Evolutionary conservation across 2,113 vertebrate species (phyloP).

Genomic region (Bubo scandiacus): DNA sequence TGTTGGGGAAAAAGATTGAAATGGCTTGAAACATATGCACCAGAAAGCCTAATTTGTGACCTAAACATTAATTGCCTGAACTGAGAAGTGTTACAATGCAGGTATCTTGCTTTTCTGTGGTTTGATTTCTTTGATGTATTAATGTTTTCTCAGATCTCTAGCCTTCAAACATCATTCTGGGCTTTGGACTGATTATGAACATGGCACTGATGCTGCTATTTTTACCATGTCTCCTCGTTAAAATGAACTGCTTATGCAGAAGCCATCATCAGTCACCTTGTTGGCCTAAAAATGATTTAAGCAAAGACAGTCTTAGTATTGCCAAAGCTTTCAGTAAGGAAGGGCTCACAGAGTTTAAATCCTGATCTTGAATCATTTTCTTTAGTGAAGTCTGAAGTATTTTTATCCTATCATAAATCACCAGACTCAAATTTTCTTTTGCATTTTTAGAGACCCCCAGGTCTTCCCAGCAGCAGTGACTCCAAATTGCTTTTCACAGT

Average conservation of each 20-base stretch:
- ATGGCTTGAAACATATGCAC: not conserved
- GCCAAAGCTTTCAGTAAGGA: not conserved
- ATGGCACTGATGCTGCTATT: not conserved
- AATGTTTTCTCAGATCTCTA: not conserved
- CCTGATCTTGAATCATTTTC: not conserved
- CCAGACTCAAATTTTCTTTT: not conserved
- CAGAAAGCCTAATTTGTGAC: not conserved
- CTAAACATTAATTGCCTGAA: not conserved
- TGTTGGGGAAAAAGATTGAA: not conserved
- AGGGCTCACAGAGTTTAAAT: not conserved
- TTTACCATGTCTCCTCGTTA: not conserved
- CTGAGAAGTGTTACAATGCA: not conserved
- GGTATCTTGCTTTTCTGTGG: not conserved
- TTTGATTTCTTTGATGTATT: not conserved
- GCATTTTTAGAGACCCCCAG: not conserved
- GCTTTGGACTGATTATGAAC: not conserved
- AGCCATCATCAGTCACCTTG: not conserved
- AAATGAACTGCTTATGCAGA: not conserved
- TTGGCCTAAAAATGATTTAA: not conserved
- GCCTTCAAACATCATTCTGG: not conserved
- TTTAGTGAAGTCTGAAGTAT: not conserved
- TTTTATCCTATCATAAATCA: not conserved
- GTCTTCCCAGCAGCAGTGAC: not conserved
- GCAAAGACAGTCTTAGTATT: not conserved
- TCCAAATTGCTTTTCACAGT: not conserved